A percentile compares a stretch with the other conserved stretches of the same genome.
These are phyloP conservation scores for Unio pictorum DNA, from an alignment of 2,888 invertebrate species.

Conservation along the genomic window DNA sequence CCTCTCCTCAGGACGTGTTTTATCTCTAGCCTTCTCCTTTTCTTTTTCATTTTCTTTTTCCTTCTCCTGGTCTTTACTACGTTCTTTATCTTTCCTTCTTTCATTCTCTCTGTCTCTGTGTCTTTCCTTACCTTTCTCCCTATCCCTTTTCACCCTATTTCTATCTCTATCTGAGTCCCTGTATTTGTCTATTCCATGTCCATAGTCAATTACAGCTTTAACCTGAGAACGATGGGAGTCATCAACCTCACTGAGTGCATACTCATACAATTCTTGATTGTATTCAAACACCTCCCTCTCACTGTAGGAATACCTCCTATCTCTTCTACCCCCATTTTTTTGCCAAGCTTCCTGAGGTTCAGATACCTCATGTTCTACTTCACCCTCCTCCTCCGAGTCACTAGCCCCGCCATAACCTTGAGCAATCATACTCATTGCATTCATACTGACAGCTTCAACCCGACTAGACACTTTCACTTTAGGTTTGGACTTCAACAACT, in stretches of 20 bases:
- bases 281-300: no score
- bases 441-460: slow-evolving; percentile 16
- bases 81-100: slow-evolving; percentile 15
- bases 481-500: slow-evolving; percentile 11
- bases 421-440: slow-evolving; percentile 61
- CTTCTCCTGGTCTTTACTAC: slow-evolving; percentile 8
- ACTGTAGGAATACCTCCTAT: neutral
- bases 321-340: slow-evolving; percentile 4
- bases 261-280: no score
- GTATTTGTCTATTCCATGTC: slow-evolving; percentile 6
- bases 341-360: slow-evolving; percentile 10
- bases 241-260: no score
- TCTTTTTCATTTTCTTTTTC: neutral
- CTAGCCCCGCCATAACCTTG: slow-evolving; percentile 53
- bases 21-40: no score
- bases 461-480: slow-evolving; percentile 3
- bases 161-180: slow-evolving; percentile 21
- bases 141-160: slow-evolving; percentile 17
- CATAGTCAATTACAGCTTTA: no score
- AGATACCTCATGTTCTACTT: slow-evolving; percentile 52
- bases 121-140: slow-evolving; percentile 10
- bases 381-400: slow-evolving; percentile 69
- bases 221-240: no score
- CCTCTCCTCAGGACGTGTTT: no score
- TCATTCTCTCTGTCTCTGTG: slow-evolving; percentile 2